Percentiles rank a stretch among this genome's conserved stretches.
Conservation (phyloP, 2,888 invertebrate species). For the Autographa pulchrina region DNA sequence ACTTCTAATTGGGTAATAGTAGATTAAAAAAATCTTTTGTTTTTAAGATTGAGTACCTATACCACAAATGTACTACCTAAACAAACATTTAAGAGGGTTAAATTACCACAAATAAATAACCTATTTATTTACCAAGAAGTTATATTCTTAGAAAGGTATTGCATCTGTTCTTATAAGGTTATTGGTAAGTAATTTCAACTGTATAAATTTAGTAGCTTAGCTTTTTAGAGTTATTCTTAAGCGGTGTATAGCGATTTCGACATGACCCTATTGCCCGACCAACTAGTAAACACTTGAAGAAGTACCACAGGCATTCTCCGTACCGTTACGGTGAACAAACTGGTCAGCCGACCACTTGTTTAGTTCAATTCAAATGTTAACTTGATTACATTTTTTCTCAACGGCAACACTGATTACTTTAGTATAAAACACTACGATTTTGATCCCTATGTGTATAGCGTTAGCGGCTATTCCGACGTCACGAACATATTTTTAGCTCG, state of each 20-base stretch:
- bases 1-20: not conserved
- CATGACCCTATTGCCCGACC: conserved; percentile 67
- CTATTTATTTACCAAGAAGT: too few relatives aligned
- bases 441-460: conserved; percentile 46
- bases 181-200: too few relatives aligned
- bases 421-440: conserved; percentile 41
- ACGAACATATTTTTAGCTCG: conserved; percentile 48
- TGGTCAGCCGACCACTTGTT: conserved; percentile 68
- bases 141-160: too few relatives aligned
- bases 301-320: conserved; percentile 70
- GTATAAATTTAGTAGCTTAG: conserved; percentile 42
- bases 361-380: conserved; percentile 65
- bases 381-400: conserved; percentile 63
- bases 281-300: conserved; percentile 71
- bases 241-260: conserved; percentile 62
- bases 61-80: too few relatives aligned
- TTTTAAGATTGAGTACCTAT: not conserved
- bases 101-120: too few relatives aligned
- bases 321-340: conserved; percentile 78
- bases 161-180: too few relatives aligned
- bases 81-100: too few relatives aligned
- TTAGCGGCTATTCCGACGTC: conserved; percentile 39
- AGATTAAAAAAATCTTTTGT: not conserved
- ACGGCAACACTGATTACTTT: conserved; percentile 50
- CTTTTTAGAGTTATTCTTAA: conserved; percentile 54